Percentiles rank a stretch among this genome's conserved stretches.
These are phyloP conservation scores for Neosilurus mollespiculum DNA, from an alignment of 2,797 vertebrate species.

Conservation along the genomic window DNA sequence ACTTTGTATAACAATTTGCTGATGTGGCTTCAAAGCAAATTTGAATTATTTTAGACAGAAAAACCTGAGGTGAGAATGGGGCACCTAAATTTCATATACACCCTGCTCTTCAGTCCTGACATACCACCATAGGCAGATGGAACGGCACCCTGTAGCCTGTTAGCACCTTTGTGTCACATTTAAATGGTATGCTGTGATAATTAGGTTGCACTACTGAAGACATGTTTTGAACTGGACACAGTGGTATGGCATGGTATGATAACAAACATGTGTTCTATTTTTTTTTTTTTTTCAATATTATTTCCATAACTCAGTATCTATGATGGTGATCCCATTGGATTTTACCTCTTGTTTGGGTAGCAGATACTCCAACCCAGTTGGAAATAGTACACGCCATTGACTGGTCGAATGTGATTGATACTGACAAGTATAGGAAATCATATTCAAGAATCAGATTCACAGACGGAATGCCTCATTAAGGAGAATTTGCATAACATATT, in stretches of 20 bases:
- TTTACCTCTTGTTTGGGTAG: not conserved
- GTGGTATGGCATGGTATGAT: not conserved
- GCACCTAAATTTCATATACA: slow-evolving; percentile 14
- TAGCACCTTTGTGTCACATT: not conserved
- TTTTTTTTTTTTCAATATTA: too few species aligned
- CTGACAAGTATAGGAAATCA: not conserved
- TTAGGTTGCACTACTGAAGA: slow-evolving; percentile 31
- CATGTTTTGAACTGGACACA: not conserved
- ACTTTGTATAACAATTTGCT: not conserved
- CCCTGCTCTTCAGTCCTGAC: slow-evolving; percentile 28
- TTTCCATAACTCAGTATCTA: not conserved
- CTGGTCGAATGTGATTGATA: not conserved
- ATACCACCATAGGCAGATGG: slow-evolving; percentile 34
- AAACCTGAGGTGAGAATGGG: not conserved
- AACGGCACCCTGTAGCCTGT: slow-evolving; percentile 25
- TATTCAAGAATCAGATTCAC: not conserved
- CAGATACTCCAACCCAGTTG: not conserved
- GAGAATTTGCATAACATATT: too few species aligned
- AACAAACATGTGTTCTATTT: too few species aligned
- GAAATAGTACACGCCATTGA: not conserved
- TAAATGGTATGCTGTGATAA: slow-evolving; percentile 38
- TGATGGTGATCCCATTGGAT: not conserved
- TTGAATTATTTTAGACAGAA: not conserved
- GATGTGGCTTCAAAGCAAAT: slow-evolving; percentile 7
- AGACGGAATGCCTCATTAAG: not conserved